phyloP scores from a whole-genome alignment of 1,140 invertebrate genomes.

The Doryteuthis pealeii region DNA sequence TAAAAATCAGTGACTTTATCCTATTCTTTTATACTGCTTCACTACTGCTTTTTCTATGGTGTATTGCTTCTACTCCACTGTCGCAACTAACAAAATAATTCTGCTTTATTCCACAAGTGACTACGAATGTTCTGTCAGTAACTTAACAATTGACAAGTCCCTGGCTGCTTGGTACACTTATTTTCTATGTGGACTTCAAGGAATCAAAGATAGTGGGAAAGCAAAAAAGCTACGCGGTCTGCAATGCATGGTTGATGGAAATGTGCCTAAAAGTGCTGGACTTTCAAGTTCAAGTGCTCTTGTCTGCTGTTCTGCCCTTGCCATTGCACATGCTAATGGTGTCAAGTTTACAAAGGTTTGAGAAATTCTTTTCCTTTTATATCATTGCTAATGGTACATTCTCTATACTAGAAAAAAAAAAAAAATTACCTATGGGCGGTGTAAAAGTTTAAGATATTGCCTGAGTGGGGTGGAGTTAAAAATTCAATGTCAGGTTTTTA shows the following conservation, averaged over 20 bases:
- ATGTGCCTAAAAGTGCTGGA: constrained; percentile 86
- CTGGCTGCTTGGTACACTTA: constrained; percentile 89
- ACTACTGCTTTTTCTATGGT: too few relatives aligned
- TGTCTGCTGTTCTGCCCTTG: constrained; percentile 87
- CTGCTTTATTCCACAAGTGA: too few relatives aligned
- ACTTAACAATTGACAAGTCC: constrained; percentile 54
- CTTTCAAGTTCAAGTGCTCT: constrained; percentile 96
- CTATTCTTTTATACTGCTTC: too few relatives aligned
- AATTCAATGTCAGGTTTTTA: too few relatives aligned
- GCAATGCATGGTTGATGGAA: constrained; percentile 77
- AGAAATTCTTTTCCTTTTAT: background rate
- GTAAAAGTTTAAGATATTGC: too few relatives aligned
- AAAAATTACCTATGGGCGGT: too few relatives aligned
- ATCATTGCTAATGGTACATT: too few relatives aligned
- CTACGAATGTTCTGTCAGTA: constrained; percentile 54
- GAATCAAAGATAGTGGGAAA: constrained; percentile 63
- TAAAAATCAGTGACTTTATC: too few relatives aligned
- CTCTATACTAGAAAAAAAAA: background rate
- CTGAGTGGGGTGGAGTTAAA: too few relatives aligned
- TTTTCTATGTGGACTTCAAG: constrained; percentile 88
- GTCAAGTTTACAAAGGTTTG: constrained; percentile 50
- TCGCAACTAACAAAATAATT: too few relatives aligned
- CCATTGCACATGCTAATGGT: constrained; percentile 73
- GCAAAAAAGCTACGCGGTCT: constrained; percentile 64
- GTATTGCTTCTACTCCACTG: too few relatives aligned